Evolutionary conservation across 35 echinoderm and acorn worm genomes (phyloP).

Genomic region (Acanthaster planci): DNA sequence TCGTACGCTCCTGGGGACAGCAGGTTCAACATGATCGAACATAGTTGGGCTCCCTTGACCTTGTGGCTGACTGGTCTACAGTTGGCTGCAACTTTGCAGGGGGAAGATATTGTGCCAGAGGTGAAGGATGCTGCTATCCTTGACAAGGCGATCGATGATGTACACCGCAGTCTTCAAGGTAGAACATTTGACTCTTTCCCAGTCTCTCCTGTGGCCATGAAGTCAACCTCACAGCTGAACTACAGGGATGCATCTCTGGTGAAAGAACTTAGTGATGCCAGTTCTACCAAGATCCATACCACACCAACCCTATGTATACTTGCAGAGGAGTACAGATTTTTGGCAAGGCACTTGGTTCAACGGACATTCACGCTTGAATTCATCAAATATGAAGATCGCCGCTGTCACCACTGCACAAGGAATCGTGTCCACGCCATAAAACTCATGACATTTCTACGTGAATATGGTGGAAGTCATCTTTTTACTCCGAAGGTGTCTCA

Average conservation of each 20-base stretch:
- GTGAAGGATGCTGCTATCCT: not conserved
- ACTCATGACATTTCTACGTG: not conserved
- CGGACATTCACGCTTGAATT: not conserved
- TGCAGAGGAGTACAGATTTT: not conserved
- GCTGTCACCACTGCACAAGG: not conserved
- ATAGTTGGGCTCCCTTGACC: conserved; percentile 14
- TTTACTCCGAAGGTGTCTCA: no score
- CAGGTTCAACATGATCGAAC: conserved; percentile 34
- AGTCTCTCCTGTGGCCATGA: no score
- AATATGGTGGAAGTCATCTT: no score
- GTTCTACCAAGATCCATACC: not conserved
- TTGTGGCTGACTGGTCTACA: conserved; percentile 2
- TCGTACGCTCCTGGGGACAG: not conserved
- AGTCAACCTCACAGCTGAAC: no score
- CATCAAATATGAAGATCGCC: not conserved
- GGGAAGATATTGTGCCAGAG: not conserved
- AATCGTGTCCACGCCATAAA: not conserved
- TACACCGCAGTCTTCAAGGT: not conserved
- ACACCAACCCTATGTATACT: not conserved
- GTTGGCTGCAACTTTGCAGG: not conserved
- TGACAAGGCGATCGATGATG: not conserved
- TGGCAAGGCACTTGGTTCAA: not conserved
- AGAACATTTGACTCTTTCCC: not conserved
- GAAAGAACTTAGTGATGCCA: not conserved
- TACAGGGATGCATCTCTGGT: not conserved